A percentile compares a stretch with the other conserved stretches of the same genome.
These are phyloP conservation scores for Helogale parvula DNA, from an alignment of 2,113 vertebrate genomes.

Conservation along the genomic window DNA sequence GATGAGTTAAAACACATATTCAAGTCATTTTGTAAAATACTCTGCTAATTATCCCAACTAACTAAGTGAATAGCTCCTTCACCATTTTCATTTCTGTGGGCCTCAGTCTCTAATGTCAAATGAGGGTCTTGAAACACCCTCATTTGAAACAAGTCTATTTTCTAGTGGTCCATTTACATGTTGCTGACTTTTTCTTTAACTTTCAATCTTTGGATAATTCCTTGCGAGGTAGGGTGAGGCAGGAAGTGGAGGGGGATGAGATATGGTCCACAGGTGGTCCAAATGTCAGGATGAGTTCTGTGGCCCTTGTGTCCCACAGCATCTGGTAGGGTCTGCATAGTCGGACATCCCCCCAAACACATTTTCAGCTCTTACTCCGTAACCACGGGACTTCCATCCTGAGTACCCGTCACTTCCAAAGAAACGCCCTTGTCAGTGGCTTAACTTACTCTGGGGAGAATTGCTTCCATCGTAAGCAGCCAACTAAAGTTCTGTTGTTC, in stretches of 20 bases:
- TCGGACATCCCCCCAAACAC: neutral
- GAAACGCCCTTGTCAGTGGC: constrained; percentile 40
- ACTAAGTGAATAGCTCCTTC: neutral
- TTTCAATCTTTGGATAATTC: neutral
- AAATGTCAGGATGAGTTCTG: neutral
- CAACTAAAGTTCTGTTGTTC: constrained; percentile 59
- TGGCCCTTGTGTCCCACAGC: neutral
- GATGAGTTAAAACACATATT: neutral
- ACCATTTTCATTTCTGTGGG: neutral
- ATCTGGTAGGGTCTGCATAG: neutral
- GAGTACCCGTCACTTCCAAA: constrained; percentile 32
- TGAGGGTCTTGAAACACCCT: neutral
- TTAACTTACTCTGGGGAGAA: neutral
- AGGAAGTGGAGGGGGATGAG: neutral
- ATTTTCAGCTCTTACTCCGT: constrained; percentile 9
- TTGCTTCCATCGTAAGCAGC: constrained; percentile 53
- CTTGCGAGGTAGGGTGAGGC: neutral
- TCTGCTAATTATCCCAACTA: neutral
- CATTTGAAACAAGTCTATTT: neutral
- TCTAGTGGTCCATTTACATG: neutral
- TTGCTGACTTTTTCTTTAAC: constrained; percentile 35
- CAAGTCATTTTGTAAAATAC: neutral
- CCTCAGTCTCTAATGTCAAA: neutral
- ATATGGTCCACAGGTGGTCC: neutral
- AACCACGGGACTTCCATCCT: neutral